Base-by-base conservation (phyloP, 2,888 invertebrate genomes). In the Lycophotia porphyrea region DNA sequence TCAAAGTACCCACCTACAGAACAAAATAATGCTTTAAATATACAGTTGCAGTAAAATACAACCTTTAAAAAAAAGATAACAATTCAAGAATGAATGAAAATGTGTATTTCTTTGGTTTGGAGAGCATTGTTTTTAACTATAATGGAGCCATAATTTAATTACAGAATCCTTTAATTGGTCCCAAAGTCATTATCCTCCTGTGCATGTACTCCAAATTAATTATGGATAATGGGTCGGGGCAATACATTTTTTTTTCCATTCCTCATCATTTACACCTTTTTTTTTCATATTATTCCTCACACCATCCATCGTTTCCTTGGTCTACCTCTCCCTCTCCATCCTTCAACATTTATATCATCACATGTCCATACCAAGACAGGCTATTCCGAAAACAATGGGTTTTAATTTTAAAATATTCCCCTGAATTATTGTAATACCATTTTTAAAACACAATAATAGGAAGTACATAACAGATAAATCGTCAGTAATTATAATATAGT, bases 381-480 rank as follows among this genome's bases (percentile, higher is more conserved):
- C 2, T 0, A 42, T 4, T 42, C 42, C 5, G 15, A 15, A 42
- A 42, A 42, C 2, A 18, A 44, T 5, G 5, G 18, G 18, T 44
- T 47, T 47, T 49, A 49, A n/a, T 52, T 15, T 34, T 58, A 44
- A 66, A 72, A 36, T 72, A 66, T 34, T 72, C n/a, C 5, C 3
- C 24, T 18, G 24, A 8, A 47, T 31, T 5, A 31, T 31, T 47
- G 31, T 31, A 21, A 44, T 36, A 42, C 49, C 0, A 15, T 76
- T n/a, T 34, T 66, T 61, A 5, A 61, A 76, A 47, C 8, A 5
- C 2, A 71, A 4, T 60, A 2, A 39, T 21, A 74, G 24, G 5
- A 31, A 31, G 31, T 11, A 47, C 8, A 7, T 8, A 3, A 11
- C 3, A 9, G 27, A 61, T 49, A 34, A 49, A 42, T 18, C 0